phyloP scores from a whole-genome alignment of 2,888 invertebrate species.

The Entomobrya proxima region DNA sequence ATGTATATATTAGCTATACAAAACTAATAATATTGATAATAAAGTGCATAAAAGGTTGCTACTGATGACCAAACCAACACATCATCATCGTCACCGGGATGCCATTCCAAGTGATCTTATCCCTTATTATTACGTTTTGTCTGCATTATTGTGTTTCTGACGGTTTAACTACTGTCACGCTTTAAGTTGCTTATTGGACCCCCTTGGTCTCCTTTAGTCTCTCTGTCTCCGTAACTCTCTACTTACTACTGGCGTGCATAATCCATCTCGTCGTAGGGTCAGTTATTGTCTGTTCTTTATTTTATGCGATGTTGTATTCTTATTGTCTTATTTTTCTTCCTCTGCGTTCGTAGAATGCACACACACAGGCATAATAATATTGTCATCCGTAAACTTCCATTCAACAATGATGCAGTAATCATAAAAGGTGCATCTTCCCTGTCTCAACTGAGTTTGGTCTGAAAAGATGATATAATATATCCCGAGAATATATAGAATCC shows the following conservation, averaged over 20 bases:
- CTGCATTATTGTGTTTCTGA: constrained; percentile 53
- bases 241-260: constrained; percentile 22
- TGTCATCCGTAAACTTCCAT: constrained; percentile 32
- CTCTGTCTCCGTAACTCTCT: background rate
- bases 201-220: constrained; percentile 40
- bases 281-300: constrained; percentile 28
- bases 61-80: constrained; percentile 55
- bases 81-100: constrained; percentile 34
- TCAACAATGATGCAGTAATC: background rate
- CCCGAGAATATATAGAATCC: background rate
- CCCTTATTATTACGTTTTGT: constrained; percentile 52
- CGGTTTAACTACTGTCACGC: constrained; percentile 65
- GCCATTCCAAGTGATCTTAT: constrained; percentile 38
- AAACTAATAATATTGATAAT: constrained; percentile 49
- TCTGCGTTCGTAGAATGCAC: background rate
- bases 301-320: background rate
- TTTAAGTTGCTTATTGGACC: constrained; percentile 63
- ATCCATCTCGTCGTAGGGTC: constrained; percentile 39
- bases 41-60: constrained; percentile 49
- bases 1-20: background rate
- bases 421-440: constrained; percentile 14
- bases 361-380: background rate
- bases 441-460: background rate
- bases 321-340: constrained; percentile 13
- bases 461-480: background rate